Base-by-base conservation (phyloP, 2,888 invertebrate genomes). In the Parochlus steinenii region DNA sequence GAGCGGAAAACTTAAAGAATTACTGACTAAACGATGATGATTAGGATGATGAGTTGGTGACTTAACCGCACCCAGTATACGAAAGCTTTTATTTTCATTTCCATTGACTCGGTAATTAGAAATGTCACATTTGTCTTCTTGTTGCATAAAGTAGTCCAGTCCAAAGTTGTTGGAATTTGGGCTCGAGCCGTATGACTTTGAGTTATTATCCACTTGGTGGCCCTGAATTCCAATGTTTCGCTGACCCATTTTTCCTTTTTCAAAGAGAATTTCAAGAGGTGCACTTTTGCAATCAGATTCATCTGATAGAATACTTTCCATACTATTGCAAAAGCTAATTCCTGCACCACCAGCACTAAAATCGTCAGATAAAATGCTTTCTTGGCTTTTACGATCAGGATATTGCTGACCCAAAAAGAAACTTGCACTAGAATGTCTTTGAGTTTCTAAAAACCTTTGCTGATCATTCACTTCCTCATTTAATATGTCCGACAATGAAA, bases 231-330 rank as follows among this genome's bases (percentile, higher is more conserved):
- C 53, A 17, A 50, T 58, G 32, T 56, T 58, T 12, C 62, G 62
- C 15, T 61, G 52, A 0, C 55, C 53, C 25, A 54, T 51, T 36
- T 54, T 61, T 33, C 62, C 56, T 4, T 69, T 61, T 1, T 69
- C 69, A 40, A 77, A 76, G 1, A 78, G 52, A 51, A 74, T 71
- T 53, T 80, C 81, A 22, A 81, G 51, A 0, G 81, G 81, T 1
- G 80, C 81, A 36, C 79, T 79, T 53, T 77, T 78, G 5, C 78
- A 80, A 45, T 76, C 76, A 0, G 78, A 79, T 42, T 81, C 82
- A 51, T 82, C 83, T 1, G 81, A 81, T 1, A 83, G 52, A 5
- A 85, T 72, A 47, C 81, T 81, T 50, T 83, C 83, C 47, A 82
- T 65, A 38, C 81, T 82, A 47, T 78, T 76, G 48, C 77, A 79